A percentile compares a stretch with the other conserved stretches of the same genome.
Conservation (phyloP, 2,113 vertebrate species). For the Stictonetta naevosa region DNA sequence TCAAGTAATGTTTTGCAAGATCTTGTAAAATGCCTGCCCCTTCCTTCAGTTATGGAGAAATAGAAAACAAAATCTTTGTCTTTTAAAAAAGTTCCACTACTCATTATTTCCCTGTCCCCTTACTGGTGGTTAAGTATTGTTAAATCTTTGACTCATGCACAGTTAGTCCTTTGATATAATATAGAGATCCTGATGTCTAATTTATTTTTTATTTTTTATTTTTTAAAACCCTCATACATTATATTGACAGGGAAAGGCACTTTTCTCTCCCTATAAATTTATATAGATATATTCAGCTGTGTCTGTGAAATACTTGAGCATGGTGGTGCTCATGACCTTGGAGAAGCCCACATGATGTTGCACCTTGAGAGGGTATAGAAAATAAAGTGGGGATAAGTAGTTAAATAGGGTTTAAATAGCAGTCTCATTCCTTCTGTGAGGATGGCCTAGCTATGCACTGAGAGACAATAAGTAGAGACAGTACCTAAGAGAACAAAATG, state of each 20-base stretch:
- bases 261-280: background rate
- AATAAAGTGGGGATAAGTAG: background rate
- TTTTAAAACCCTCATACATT: background rate
- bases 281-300: background rate
- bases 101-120: background rate
- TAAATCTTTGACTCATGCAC: background rate
- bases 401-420: background rate
- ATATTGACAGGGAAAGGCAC: background rate
- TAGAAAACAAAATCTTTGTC: background rate
- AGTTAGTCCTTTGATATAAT: background rate
- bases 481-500: background rate
- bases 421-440: background rate
- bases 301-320: background rate
- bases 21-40: background rate
- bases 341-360: background rate
- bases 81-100: background rate
- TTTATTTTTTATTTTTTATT: background rate
- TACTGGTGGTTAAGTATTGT: background rate
- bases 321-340: fast-evolving
- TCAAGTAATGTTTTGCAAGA: background rate
- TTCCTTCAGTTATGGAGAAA: background rate
- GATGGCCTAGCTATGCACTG: background rate
- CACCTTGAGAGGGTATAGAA: fast-evolving
- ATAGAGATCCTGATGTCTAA: background rate
- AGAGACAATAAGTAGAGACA: background rate